These are phyloP conservation scores for Tachypleus tridentatus DNA, from an alignment of 1,140 invertebrate species.

Conservation along the genomic window DNA sequence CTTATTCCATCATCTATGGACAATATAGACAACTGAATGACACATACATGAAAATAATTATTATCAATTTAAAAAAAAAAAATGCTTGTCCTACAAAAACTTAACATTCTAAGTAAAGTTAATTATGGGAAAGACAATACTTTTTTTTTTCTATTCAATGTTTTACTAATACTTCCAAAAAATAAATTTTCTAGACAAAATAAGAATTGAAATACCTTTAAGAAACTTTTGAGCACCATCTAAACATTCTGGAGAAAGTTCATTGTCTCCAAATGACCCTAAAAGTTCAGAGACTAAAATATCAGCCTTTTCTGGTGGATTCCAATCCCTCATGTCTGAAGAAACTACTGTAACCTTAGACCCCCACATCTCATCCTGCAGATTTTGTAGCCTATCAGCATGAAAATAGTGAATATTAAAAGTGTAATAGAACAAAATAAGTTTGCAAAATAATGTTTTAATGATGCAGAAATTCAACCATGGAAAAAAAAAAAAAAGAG, in stretches of 20 bases:
- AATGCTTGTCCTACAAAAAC: constrained; percentile 8
- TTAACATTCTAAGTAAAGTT: constrained; percentile 7
- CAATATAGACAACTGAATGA: not conserved
- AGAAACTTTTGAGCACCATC: constrained; percentile 85
- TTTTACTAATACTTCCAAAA: too few relatives aligned
- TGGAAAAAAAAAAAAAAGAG: too few relatives aligned
- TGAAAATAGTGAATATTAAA: constrained; percentile 6
- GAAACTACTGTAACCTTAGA: constrained; percentile 48
- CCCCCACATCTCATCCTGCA: constrained; percentile 69
- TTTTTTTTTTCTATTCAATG: too few relatives aligned
- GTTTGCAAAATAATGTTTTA: too few relatives aligned
- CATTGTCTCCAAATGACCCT: constrained; percentile 97
- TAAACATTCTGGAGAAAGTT: constrained; percentile 95
- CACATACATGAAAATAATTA: not conserved
- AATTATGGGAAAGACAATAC: too few relatives aligned
- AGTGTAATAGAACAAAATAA: not conserved
- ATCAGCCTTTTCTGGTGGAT: constrained; percentile 69
- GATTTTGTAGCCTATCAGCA: constrained; percentile 48
- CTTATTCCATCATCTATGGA: constrained; percentile 68
- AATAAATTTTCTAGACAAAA: not conserved
- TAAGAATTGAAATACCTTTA: constrained; percentile 44
- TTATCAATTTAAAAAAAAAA: constrained; percentile 5
- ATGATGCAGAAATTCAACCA: too few relatives aligned
- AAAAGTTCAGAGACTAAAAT: constrained; percentile 93
- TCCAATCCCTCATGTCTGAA: constrained; percentile 82